Base-by-base conservation (phyloP, 2,113 vertebrate genomes). In the Phrynosoma blainvillii region DNA sequence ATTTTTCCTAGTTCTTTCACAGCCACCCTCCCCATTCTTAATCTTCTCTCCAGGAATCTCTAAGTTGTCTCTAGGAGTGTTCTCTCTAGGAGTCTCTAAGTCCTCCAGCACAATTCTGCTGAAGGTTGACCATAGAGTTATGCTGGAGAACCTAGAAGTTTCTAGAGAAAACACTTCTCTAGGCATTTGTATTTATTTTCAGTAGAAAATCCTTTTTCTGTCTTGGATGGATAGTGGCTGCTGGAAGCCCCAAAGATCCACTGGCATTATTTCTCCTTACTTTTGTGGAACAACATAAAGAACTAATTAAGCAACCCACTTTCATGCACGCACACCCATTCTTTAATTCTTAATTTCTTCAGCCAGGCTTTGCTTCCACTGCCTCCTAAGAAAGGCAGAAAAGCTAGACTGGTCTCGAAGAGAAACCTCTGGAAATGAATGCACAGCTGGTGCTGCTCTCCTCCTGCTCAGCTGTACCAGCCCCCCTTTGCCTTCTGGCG, bases 351-450 rank as follows among this genome's bases (percentile, higher is more conserved):
- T 32, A 52, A 76, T 76, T 32, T 76, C 70, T 25, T 21, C 84
- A 65, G 27, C 59, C 23, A 30, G 73, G 2, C 56, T 85, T 77
- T 84, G 16, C 20, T 78, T 27, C 36, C 27, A 25, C 59, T 25
- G 84, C 47, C 84, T n/a, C 47, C 2, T 20, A 5, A 56, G 73
- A 62, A 82, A n/a, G 16, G 25, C 40, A 74, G 79, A 25, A 86
- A 86, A 32, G 56, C 13, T 75, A 52, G 70, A 27, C 56, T 18
- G 18, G 59, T 80, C 59, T 85, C 16, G 71, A 52, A 82, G 40
- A 54, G 73, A 83, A 89, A 89, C 88, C 88, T 78, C 88, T 89
- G 88, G 88, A 86, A 86, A 86, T 68, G 88, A 82, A 70, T 82
- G 21, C 74, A 65, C 92, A 91, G 85, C 78, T 86, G 40, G 1